Conservation (phyloP, 2,888 invertebrate species). For the Hydraecia micacea region DNA sequence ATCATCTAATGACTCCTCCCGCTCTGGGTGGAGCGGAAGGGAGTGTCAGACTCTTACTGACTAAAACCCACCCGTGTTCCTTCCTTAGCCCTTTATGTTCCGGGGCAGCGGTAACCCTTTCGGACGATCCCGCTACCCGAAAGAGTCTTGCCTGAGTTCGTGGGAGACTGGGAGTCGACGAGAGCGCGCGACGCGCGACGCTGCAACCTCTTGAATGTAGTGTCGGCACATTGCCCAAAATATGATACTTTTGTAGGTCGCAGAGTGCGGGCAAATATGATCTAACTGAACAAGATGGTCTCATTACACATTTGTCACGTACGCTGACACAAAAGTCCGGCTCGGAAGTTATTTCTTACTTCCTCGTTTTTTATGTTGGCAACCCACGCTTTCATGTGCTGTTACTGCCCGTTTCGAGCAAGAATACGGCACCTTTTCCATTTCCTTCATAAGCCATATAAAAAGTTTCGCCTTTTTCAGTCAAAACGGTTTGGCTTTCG, state of each 20-base stretch:
- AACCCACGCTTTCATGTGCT: conserved; percentile 55
- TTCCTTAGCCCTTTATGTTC: no score
- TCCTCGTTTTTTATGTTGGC: conserved; percentile 59
- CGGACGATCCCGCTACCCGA: no score
- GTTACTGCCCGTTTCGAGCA: conserved; percentile 44
- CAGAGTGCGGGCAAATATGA: conserved; percentile 58
- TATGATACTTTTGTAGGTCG: conserved; percentile 52
- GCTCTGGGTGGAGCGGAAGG: no score
- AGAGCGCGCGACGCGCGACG: no score
- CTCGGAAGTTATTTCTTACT: conserved; percentile 60
- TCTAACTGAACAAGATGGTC: conserved; percentile 68
- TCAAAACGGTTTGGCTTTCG: conserved; percentile 22
- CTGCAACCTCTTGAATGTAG: conserved; percentile 24
- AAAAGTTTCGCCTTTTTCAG: conserved; percentile 27
- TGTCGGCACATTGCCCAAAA: conserved; percentile 37
- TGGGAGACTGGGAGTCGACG: no score
- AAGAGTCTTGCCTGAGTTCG: no score
- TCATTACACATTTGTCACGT: conserved; percentile 78
- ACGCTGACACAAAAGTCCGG: conserved; percentile 66
- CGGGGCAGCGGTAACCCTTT: no score
- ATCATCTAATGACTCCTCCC: no score
- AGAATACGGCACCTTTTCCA: conserved; percentile 56
- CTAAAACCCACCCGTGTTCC: no score
- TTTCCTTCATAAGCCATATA: conserved; percentile 45
- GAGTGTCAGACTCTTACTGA: no score